Evolutionary conservation across 2,888 invertebrate species (phyloP), one percentile per base, ranked within the genome.

Genomic region (Lasius platythorax): DNA sequence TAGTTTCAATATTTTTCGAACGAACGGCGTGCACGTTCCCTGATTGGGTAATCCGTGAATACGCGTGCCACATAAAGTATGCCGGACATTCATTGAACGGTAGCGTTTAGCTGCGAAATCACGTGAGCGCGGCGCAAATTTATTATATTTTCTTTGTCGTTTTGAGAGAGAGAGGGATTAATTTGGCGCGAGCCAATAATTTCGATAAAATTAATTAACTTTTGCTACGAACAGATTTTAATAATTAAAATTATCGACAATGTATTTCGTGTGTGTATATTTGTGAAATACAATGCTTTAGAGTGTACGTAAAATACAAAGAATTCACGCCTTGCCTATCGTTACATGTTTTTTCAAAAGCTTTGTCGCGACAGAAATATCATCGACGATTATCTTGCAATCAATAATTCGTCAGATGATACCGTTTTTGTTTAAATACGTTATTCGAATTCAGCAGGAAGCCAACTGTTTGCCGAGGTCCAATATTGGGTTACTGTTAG

Each of bases 1-100:
- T 43, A 23, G 50, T 83, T 85, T 83, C 78, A 76, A 85, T 89
- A 87, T 86, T 87, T 89, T 89, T 84, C 72, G 33, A 84, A 76
- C 87, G 66, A 40, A 15, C 64, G n/a, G 46, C 4, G 43, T 46
- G 58, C 33, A 68, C 23, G 46, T n/a, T 18, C 53, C 58, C 50
- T 82, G 84, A 88, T 89, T 89, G 83, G 72, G 66, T 73, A 53
- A 11, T 15, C 72, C 53, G 37, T 61, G 53, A 28, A 30, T 50
- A 61, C 37, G 70, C 66, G 85, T 53, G 46, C 66, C 23, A 58
- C 58, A 75, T 82, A 76, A 84, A 81, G 61, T 86, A 83, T 73
- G 53, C 43, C 37, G 66, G 30, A 50, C 46, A 61, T 81, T 67
- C 74, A 76, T 68, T 63, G 72, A 50, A 46, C 68, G 64, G 56